Evolutionary conservation across 2,797 vertebrate genomes (phyloP), one percentile per base, ranked within the genome.

Genomic region (Arctocebus calabarensis): DNA sequence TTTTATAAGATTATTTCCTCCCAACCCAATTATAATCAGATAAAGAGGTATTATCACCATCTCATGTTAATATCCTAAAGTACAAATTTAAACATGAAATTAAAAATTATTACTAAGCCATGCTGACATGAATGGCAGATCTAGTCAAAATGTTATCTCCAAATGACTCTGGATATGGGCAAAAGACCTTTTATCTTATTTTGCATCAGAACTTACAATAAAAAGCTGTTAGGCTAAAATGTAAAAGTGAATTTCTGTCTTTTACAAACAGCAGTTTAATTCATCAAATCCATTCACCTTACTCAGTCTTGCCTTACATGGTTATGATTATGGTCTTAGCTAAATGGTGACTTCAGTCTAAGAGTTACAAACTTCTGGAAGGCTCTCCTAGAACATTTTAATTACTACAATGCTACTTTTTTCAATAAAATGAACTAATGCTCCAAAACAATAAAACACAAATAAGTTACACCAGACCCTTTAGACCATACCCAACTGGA

Each of bases 321-420:
- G 90, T 71, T 96, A 45, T 87, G 85, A 94, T 89, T 97, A 97
- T 98, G 94, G 95, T 97, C 97, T 98, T 97, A 94, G 94, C 66
- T 92, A 94, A 94, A 96, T 7, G 8, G 34, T 70, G 43, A 68
- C 85, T 94, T 95, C 73, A 75, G 61, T 68, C 13, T 70, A 97
- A 98, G 93, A 97, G 94, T 97, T 96, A 97, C 94, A 97, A 97
- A 92, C 87, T 75, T 97, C 97, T 88, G 94, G 96, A 97, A 97
- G 94, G 77, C 94, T 98, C 96, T 98, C 93, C 94, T 93, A 97
- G 96, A 97, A 96, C 70, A 96, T 91, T 95, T 88, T 92, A 90
- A 82, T 96, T 92, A 93, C 55, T 45, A 19, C 25, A 32, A 77
- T 29, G 23, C 29, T 43, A 95, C 77, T 77, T 91, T 70, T 87